A percentile compares a stretch with the other conserved stretches of the same genome.
phyloP scores from a whole-genome alignment of 2,888 invertebrate species.

The Invenusta paracnida region DNA sequence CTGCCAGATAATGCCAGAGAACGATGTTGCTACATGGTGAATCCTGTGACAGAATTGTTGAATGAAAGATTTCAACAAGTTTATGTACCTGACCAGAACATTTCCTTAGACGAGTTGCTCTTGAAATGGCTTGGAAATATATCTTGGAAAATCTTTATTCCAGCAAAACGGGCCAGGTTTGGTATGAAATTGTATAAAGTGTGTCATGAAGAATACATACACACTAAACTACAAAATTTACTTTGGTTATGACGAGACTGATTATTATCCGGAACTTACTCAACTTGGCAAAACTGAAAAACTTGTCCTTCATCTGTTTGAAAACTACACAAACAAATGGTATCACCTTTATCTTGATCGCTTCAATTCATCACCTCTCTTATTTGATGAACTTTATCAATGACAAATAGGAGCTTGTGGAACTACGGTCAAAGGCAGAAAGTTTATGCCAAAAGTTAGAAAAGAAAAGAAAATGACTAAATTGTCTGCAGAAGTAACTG shows the following conservation, averaged over 20 bases:
- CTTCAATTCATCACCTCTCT: not conserved
- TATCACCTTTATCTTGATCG: constrained; percentile 24
- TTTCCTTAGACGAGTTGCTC: not conserved
- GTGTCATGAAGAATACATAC: constrained; percentile 6
- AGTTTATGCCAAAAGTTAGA: not conserved
- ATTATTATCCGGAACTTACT: not conserved
- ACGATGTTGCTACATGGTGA: not conserved
- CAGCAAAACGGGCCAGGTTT: constrained; percentile 13
- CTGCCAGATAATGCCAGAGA: not conserved
- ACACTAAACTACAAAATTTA: not conserved
- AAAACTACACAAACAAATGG: not conserved
- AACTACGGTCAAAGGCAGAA: not conserved
- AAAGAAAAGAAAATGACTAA: not conserved
- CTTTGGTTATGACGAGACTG: not conserved
- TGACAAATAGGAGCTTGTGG: constrained; percentile 7
- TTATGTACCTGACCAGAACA: not conserved
- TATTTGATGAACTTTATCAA: not conserved
- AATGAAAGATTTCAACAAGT: not conserved
- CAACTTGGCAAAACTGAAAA: constrained; percentile 16
- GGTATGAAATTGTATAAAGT: constrained; percentile 21
- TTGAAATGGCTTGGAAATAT: constrained; percentile 8
- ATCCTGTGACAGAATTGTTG: not conserved
- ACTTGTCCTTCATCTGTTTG: not conserved
- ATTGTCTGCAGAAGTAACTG: not conserved
- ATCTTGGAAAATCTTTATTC: constrained; percentile 24